These are phyloP conservation scores for Isurus oxyrinchus DNA, from an alignment of 2,113 vertebrate species.

Conservation along the genomic window DNA sequence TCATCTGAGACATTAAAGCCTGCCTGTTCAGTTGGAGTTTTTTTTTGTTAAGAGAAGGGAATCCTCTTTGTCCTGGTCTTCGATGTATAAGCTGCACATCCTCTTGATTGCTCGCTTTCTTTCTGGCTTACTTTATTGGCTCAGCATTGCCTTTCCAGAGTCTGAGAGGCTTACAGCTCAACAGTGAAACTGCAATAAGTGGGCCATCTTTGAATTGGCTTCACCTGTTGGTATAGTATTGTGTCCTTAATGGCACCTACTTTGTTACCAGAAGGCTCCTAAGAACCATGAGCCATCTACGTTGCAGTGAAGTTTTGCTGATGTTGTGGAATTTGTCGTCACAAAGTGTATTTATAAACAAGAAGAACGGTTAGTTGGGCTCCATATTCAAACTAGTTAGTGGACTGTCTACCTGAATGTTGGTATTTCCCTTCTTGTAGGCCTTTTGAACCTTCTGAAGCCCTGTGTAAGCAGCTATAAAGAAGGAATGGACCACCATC, in stretches of 20 bases:
- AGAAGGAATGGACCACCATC: background rate
- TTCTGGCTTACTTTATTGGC: too few species aligned
- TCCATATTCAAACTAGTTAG: background rate
- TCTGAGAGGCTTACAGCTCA: background rate
- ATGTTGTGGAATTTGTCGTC: background rate
- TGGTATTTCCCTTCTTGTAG: background rate
- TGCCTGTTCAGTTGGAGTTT: background rate
- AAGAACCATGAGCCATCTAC: too few species aligned
- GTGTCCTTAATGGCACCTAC: background rate
- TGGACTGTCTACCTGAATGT: background rate
- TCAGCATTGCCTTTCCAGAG: background rate
- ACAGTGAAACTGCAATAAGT: background rate
- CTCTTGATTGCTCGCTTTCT: background rate
- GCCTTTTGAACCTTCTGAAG: background rate
- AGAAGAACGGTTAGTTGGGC: background rate
- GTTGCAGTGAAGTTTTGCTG: too few species aligned
- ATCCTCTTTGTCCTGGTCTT: background rate
- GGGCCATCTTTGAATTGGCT: background rate
- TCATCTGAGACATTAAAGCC: background rate
- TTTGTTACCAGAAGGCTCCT: background rate
- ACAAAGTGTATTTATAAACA: too few species aligned
- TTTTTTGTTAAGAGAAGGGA: background rate
- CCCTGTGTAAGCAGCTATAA: background rate
- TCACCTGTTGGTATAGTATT: background rate
- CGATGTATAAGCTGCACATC: background rate